Evolutionary conservation across 2,888 invertebrate genomes (phyloP), one percentile per base, ranked within the genome.

Genomic region (Acronicta psi): DNA sequence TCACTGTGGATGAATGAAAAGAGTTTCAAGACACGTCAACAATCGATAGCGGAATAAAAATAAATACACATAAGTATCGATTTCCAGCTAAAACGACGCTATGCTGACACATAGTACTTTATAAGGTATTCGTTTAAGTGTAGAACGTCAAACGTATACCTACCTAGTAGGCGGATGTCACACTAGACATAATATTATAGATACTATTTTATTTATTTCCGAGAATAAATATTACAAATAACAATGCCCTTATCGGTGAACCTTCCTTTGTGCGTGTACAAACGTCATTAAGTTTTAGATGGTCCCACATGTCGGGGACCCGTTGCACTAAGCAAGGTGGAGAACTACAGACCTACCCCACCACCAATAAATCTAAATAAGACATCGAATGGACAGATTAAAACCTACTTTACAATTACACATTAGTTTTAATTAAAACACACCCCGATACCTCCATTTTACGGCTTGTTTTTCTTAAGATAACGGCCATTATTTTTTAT

Each of bases 391-490:
- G 11, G 29, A 11, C 4, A 3, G 29, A 29, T 10, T 29, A 10
- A 29, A 29, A 29, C 4, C 23, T 20, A 4, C 20, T 23, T 23
- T 23, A 7, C 23, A 23, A 20, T 3, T 23, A 23, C 23, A 23
- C 23, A 23, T 23, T 2, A 29, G 29, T 29, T 29, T 11, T 29
- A 29, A 29, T 29, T 29, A 29, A 29, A 29, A 29, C 2, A 8
- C 11, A 29, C 29, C 29, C 29, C 7, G 9, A 9, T 9, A 25
- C 10, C 7, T 11, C 11, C 10, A 29, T 29, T n/a, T 29, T 42
- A n/a, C 0, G 10, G 9, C 18, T 40, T 65, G 31, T 65, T 65
- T 38, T 65, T 38, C 42, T 43, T 7, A 37, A 17, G 36, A 42
- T 16, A 16, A 50, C 37, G n/a, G 7, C 9, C 23, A 31, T 49